phyloP scores from a whole-genome alignment of 2,888 invertebrate genomes.

The Xestia xanthographa region DNA sequence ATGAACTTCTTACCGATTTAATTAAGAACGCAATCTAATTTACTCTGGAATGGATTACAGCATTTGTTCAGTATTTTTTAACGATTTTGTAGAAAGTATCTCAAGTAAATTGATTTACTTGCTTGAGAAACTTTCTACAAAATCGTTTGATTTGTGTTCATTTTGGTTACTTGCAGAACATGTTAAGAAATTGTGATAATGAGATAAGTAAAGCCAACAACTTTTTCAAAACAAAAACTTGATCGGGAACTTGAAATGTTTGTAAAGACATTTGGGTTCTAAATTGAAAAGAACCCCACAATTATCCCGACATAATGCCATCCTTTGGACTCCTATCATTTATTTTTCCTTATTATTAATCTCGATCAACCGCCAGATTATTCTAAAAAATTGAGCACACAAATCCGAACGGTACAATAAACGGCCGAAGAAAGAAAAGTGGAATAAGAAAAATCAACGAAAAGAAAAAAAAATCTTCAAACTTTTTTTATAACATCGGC shows the following conservation, averaged over 20 bases:
- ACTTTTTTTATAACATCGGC: constrained; percentile 58
- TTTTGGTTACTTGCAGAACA: background rate
- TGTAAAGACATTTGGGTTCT: background rate
- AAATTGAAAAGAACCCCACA: constrained; percentile 39
- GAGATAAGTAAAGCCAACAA: no score
- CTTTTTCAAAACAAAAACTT: background rate
- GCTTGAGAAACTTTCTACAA: constrained; percentile 6
- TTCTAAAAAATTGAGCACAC: constrained; percentile 50
- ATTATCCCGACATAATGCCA: constrained; percentile 48
- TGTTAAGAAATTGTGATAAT: background rate
- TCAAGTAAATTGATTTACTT: background rate
- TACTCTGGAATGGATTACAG: constrained; percentile 40
- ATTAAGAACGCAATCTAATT: constrained; percentile 52
- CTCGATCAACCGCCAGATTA: constrained; percentile 51
- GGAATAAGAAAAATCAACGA: constrained; percentile 60
- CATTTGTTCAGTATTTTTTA: constrained; percentile 27
- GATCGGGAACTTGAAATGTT: background rate
- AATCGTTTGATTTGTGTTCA: background rate
- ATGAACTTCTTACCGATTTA: constrained; percentile 42
- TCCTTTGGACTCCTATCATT: constrained; percentile 31
- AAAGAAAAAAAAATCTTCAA: constrained; percentile 52
- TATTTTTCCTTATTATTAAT: constrained; percentile 56
- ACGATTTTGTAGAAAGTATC: no score
- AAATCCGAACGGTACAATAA: constrained; percentile 56
- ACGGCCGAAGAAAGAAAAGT: constrained; percentile 37